Base-by-base conservation (phyloP, 2,888 invertebrate genomes). In the Mythimna vitellina region DNA sequence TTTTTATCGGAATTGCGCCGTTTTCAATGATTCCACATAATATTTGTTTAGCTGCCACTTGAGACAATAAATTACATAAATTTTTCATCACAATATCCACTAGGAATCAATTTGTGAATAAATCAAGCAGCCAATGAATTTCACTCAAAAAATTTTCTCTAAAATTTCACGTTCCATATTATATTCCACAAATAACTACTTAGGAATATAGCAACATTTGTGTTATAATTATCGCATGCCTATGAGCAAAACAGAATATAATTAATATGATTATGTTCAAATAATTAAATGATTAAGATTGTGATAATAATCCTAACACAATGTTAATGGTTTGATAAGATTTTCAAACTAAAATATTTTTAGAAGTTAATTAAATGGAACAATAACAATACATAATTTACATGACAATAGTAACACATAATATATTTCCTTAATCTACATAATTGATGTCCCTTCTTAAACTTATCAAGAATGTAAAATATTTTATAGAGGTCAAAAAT, bases 341-440 rank as follows among this genome's bases (percentile, higher is more conserved):
- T 42, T 22, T 22, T 61, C 9, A n/a, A 29, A 57, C 29, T 42
- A 6, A 17, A 29, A 25, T 29, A 60, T 38, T 38, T 56, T n/a
- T 35, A 25, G 22, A 53, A 10, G 7, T 63, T 78, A 78, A 73
- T 69, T 63, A 65, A 29, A 63, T 68, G 29, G 56, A 46, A 32
- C 3, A 56, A 53, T 62, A 56, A 68, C 35, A 73, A 54, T 65
- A 65, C 42, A 46, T 29, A 5, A 65, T 78, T 53, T 32, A 9
- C n/a, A 62, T 42, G 17, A 66, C 56, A 70, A 70, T 64, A 22
- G n/a, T 29, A 14, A 10, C 0, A 46, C 63, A 57, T 67, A n/a
- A 57, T 61, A 67, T 72, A 70, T 72, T 81, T 72, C 51, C 56
- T 76, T 65, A 64, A 77, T 81, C 64, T 70, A 76, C 46, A 63